phyloP scores from a whole-genome alignment of 1,140 invertebrate species.

The Aradophagus sp. region DNA sequence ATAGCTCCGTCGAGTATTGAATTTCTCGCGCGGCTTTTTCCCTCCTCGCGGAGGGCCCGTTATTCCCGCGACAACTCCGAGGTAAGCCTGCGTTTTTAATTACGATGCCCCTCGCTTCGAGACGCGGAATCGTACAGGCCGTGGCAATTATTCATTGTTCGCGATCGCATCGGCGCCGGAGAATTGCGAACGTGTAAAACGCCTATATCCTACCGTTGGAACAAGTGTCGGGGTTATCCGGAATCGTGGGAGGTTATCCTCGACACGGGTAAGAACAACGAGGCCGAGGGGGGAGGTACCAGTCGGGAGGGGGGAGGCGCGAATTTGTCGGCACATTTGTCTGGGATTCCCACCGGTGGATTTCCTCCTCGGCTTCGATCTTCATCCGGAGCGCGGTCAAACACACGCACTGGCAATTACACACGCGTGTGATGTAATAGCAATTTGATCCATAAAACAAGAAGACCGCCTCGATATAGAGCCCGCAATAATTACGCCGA shows the following conservation, averaged over 20 bases:
- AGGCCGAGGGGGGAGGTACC: no score
- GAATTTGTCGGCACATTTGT: conserved; percentile 58
- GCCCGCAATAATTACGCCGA: conserved; percentile 68
- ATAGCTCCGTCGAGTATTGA: conserved; percentile 58
- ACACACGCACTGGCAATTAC: conserved; percentile 21
- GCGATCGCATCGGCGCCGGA: conserved; percentile 1
- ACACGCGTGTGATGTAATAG: conserved; percentile 65
- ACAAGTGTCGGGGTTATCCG: conserved; percentile 56
- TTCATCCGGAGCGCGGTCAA: conserved; percentile 12
- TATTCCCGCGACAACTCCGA: conserved; percentile 16
- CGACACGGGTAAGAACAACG: no score
- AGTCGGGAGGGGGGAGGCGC: background rate
- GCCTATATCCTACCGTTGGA: conserved; percentile 33
- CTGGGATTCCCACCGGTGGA: conserved; percentile 55
- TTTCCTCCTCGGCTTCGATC: conserved; percentile 47
- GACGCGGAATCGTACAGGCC: background rate
- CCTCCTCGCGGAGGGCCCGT: conserved; percentile 14
- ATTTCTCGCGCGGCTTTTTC: conserved; percentile 57
- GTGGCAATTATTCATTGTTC: conserved; percentile 24
- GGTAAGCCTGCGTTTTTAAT: conserved; percentile 29
- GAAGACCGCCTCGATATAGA: conserved; percentile 62
- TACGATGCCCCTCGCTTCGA: conserved; percentile 2
- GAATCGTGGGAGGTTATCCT: conserved; percentile 61
- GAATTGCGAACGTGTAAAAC: conserved; percentile 24
- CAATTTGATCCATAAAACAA: conserved; percentile 73